phyloP scores from a whole-genome alignment of 1,140 invertebrate genomes.

The Hylaeus volcanicus region DNA sequence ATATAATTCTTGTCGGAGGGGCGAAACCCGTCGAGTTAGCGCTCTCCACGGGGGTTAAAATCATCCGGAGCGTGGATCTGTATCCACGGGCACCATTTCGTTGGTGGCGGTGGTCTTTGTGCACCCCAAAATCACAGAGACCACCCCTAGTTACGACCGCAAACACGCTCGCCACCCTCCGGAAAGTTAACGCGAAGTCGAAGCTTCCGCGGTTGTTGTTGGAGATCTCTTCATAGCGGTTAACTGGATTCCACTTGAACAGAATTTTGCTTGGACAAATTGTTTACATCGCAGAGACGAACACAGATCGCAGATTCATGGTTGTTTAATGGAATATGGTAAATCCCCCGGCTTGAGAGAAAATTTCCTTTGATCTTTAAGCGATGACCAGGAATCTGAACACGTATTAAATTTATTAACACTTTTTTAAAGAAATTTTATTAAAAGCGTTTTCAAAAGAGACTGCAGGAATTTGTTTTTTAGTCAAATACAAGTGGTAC shows the following conservation, averaged over 20 bases:
- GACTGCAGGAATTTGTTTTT: too few relatives aligned
- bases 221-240: slow-evolving; percentile 39
- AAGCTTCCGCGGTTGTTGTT: slow-evolving; percentile 42
- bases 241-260: slow-evolving; percentile 13
- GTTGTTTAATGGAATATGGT: background rate
- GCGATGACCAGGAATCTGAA: too few relatives aligned
- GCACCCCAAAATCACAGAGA: slow-evolving; percentile 66
- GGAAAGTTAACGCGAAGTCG: slow-evolving; percentile 53
- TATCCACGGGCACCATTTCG: slow-evolving; percentile 38
- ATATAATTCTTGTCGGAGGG: slow-evolving; percentile 78
- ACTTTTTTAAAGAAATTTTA: too few relatives aligned
- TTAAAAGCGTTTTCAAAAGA: too few relatives aligned
- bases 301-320: background rate
- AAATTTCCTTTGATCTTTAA: too few relatives aligned
- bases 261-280: slow-evolving; percentile 25
- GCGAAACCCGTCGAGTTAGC: slow-evolving; percentile 60
- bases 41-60: slow-evolving; percentile 59
- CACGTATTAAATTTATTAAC: too few relatives aligned
- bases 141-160: slow-evolving; percentile 59
- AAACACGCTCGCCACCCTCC: slow-evolving; percentile 53
- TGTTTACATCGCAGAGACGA: background rate
- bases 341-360: too few relatives aligned
- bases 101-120: slow-evolving; percentile 55
- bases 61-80: slow-evolving; percentile 55
- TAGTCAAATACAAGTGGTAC: too few relatives aligned